phyloP scores from a whole-genome alignment of 1,140 invertebrate genomes.

The Brachystomella parvula region DNA sequence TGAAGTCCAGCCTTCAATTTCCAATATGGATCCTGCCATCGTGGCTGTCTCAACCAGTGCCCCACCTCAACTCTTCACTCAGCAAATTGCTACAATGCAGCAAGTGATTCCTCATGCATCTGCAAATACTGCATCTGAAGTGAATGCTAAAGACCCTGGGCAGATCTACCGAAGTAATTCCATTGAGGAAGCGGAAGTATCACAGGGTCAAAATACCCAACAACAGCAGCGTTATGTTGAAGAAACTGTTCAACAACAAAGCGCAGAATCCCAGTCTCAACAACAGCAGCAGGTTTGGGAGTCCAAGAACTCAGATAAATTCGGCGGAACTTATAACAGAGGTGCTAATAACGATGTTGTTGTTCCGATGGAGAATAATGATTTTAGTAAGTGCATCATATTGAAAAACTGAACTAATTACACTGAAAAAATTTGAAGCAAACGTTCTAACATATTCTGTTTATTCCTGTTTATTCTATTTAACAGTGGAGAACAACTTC shows the following conservation, averaged over 20 bases:
- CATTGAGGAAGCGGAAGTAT: too few species aligned
- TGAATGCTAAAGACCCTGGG: too few species aligned
- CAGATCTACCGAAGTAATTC: too few species aligned
- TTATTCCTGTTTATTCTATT: neutral
- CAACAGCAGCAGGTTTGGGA: neutral
- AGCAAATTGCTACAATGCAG: slow-evolving; percentile 1
- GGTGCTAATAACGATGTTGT: neutral
- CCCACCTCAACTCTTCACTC: slow-evolving; percentile 8
- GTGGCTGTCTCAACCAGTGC: slow-evolving; percentile 30
- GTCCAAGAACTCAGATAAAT: too few species aligned
- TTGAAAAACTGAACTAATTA: neutral
- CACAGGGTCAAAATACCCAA: too few species aligned
- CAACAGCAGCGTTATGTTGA: too few species aligned
- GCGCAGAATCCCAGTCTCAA: neutral
- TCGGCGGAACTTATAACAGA: neutral
- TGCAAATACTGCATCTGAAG: neutral
- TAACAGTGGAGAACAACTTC: neutral
- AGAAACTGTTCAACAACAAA: too few species aligned
- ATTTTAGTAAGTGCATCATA: neutral
- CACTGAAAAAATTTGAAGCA: too few species aligned
- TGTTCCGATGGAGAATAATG: neutral
- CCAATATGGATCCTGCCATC: slow-evolving; percentile 37
- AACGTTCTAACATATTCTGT: too few species aligned
- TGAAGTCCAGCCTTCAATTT: too few species aligned
- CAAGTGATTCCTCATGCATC: slow-evolving; percentile 1